Evolutionary conservation across 2,888 invertebrate species (phyloP), one percentile per base, ranked within the genome.

Genomic region (Agrenia bidenticulata): DNA sequence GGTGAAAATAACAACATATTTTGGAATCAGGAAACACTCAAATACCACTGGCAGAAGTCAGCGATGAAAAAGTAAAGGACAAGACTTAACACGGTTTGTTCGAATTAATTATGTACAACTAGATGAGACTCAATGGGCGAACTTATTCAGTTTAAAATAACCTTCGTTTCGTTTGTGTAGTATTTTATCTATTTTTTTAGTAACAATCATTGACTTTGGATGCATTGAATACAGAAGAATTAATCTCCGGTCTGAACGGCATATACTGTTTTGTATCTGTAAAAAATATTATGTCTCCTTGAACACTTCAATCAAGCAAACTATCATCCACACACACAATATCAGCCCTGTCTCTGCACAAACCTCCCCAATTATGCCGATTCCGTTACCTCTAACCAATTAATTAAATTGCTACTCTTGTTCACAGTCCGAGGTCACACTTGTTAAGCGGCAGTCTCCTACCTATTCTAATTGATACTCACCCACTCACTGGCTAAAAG

Each of bases 131-230:
- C 51, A 51, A 51, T 51, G 21, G 51, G 51, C 24, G 24, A 24
- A 24, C 24, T 51, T 51, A 21, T 32, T 32, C 15, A 7, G 9
- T 51, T 15, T 17, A 51, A 51, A 51, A 51, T 21, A 21, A 51
- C 17, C 24, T 51, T 21, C 19, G 23, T 51, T 51, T 21, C 19
- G 5, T 51, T 9, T 21, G 51, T 21, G 19, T 51, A 17, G 51
- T 21, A 21, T 19, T 51, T 19, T 15, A 51, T 51, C 2, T 21
- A 51, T 51, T 21, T 21, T 51, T 21, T 51, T 23, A 4, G 24
- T 23, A 66, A 66, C 69, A 69, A 69, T 69, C 69, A 66, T 69
- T 69, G 69, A 66, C 69, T 66, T 45, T 56, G 64, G 61, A 63
- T 69, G 66, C 64, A 62, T 61, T 69, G 60, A 64, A 53, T 42